A percentile compares a stretch with the other conserved stretches of the same genome.
These are phyloP conservation scores for Tanytarsus gracilentus DNA, from an alignment of 2,888 invertebrate species.

Conservation along the genomic window DNA sequence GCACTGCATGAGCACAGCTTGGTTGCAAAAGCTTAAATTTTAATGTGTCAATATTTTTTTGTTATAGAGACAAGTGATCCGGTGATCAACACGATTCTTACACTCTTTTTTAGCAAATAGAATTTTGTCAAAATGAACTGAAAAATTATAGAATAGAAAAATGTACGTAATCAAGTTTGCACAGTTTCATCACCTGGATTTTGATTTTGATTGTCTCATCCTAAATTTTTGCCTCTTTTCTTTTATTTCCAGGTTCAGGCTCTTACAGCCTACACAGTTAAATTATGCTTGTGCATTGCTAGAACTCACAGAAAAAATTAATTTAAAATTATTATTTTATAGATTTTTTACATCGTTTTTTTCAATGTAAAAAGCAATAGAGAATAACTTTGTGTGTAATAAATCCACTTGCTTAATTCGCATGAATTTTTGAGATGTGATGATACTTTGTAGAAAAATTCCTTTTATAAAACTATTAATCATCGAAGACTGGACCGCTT, in stretches of 20 bases:
- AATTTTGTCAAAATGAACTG: background rate
- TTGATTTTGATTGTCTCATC: slow-evolving; percentile 8
- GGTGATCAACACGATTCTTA: slow-evolving; percentile 18
- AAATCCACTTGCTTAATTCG: too few species aligned
- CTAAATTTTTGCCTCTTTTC: slow-evolving; percentile 2
- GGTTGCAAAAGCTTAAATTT: background rate
- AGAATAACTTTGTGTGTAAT: background rate
- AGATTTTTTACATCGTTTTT: slow-evolving; percentile 18
- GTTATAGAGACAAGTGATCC: slow-evolving; percentile 5
- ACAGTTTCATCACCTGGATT: background rate
- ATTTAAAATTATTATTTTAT: slow-evolving; percentile 7
- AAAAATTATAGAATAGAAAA: slow-evolving; percentile 3
- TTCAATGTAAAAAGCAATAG: background rate
- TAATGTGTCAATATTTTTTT: too few species aligned
- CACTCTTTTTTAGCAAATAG: slow-evolving; percentile 15
- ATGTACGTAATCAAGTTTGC: slow-evolving; percentile 3
- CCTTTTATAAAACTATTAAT: background rate
- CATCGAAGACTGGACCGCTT: slow-evolving; percentile 6
- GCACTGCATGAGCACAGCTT: slow-evolving; percentile 9
- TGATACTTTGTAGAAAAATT: background rate
- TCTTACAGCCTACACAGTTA: slow-evolving; percentile 27
- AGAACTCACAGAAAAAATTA: background rate
- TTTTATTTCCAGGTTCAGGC: slow-evolving; percentile 16
- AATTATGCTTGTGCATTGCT: slow-evolving; percentile 7
- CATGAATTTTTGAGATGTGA: background rate